Conservation (phyloP, 2,888 invertebrate genomes). For the Athetis lepigone region DNA sequence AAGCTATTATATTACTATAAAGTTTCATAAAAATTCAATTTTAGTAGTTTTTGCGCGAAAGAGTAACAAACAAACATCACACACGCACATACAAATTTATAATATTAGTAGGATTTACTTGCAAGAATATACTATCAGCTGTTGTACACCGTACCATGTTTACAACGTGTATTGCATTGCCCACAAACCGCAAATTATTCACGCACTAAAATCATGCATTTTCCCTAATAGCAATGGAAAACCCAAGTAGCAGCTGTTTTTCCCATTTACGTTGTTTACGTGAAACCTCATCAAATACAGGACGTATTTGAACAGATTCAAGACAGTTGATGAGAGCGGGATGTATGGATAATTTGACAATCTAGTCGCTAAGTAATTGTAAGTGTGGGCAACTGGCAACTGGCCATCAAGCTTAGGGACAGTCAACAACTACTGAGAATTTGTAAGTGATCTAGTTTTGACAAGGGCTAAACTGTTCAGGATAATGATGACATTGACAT, state of each 20-base stretch:
- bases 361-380: neutral
- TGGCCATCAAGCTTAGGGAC: neutral
- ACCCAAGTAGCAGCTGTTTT: neutral
- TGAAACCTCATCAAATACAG: too few species aligned
- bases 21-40: too few species aligned
- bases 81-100: too few species aligned
- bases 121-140: too few species aligned
- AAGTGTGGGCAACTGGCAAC: neutral
- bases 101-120: too few species aligned
- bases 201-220: constrained; percentile 1
- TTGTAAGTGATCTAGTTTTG: neutral
- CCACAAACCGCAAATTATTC: constrained; percentile 13
- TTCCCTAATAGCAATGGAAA: constrained; percentile 7
- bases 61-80: too few species aligned
- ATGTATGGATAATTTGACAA: neutral
- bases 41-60: too few species aligned
- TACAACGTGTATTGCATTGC: neutral
- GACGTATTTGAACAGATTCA: neutral
- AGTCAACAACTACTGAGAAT: neutral
- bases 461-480: neutral
- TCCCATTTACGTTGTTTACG: constrained; percentile 7
- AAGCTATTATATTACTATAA: too few species aligned
- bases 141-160: too few species aligned
- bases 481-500: neutral
- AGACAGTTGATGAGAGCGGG: neutral